These are phyloP conservation scores for Muschampia plurimacula DNA, from an alignment of 2,888 invertebrate species.

Conservation along the genomic window DNA sequence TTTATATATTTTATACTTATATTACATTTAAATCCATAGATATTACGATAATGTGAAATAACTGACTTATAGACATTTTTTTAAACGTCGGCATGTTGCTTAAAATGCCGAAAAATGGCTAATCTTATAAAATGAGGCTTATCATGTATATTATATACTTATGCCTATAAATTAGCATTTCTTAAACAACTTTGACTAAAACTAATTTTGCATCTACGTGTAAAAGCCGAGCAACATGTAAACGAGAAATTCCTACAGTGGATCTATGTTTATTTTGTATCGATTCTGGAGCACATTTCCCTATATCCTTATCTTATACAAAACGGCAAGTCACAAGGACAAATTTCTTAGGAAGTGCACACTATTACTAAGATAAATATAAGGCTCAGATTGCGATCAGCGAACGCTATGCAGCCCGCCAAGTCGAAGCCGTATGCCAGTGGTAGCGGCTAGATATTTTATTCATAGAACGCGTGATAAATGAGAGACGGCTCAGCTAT, in stretches of 20 bases:
- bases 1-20: too few relatives aligned
- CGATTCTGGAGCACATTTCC: constrained; percentile 26
- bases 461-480: constrained; percentile 73
- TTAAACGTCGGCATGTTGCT: too few relatives aligned
- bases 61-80: too few relatives aligned
- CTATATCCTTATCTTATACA: constrained; percentile 22
- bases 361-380: constrained; percentile 34
- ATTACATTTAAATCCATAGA: too few relatives aligned
- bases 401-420: constrained; percentile 10
- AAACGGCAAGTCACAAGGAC: constrained; percentile 31
- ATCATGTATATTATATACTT: too few relatives aligned
- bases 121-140: too few relatives aligned
- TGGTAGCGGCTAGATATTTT: constrained; percentile 78
- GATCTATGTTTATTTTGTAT: background rate
- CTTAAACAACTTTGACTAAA: too few relatives aligned
- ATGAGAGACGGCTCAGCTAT: constrained; percentile 74
- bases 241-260: background rate
- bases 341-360: constrained; percentile 36
- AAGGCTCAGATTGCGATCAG: constrained; percentile 35
- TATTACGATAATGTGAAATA: too few relatives aligned
- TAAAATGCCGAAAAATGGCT: too few relatives aligned
- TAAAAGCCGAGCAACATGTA: too few relatives aligned
- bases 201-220: too few relatives aligned
- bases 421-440: constrained; percentile 66
- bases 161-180: too few relatives aligned